Conservation (phyloP, 2,797 vertebrate species). For the Premnoplex brunnescens region DNA sequence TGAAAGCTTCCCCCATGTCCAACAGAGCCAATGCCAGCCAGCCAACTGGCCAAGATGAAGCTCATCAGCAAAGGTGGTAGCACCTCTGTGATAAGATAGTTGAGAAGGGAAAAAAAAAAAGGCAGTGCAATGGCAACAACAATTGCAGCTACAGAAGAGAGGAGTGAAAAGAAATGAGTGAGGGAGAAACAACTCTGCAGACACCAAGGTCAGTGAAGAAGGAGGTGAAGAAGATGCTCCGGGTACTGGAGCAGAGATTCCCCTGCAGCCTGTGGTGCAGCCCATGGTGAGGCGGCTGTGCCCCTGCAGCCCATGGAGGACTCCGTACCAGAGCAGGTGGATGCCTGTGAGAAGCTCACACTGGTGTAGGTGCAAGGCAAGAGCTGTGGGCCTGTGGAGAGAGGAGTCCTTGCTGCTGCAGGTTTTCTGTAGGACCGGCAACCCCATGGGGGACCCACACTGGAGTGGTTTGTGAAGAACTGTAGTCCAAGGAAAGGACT, state of each 20-base stretch:
- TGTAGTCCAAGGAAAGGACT: neutral
- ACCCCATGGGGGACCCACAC: too few species aligned
- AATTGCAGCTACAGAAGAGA: neutral
- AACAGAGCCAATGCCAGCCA: rapidly evolving
- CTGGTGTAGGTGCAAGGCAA: neutral
- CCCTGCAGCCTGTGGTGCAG: neutral
- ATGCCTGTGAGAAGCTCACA: neutral
- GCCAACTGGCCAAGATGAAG: neutral
- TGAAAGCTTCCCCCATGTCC: neutral
- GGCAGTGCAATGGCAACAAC: neutral
- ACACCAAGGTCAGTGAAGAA: neutral
- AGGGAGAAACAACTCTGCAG: neutral
- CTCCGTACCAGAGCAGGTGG: rapidly evolving
- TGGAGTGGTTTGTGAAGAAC: neutral
- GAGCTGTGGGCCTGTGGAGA: neutral
- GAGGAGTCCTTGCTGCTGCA: neutral
- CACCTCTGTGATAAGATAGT: neutral
- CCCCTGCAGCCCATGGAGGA: neutral
- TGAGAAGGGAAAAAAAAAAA: neutral
- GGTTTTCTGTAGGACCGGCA: neutral
- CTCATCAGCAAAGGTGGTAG: rapidly evolving
- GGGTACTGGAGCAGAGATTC: neutral
- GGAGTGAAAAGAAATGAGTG: neutral
- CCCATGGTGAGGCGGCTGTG: neutral
- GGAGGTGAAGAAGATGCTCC: neutral